These are phyloP conservation scores for Andinoacara biseriatus DNA, from an alignment of 2,113 vertebrate species.

Conservation along the genomic window DNA sequence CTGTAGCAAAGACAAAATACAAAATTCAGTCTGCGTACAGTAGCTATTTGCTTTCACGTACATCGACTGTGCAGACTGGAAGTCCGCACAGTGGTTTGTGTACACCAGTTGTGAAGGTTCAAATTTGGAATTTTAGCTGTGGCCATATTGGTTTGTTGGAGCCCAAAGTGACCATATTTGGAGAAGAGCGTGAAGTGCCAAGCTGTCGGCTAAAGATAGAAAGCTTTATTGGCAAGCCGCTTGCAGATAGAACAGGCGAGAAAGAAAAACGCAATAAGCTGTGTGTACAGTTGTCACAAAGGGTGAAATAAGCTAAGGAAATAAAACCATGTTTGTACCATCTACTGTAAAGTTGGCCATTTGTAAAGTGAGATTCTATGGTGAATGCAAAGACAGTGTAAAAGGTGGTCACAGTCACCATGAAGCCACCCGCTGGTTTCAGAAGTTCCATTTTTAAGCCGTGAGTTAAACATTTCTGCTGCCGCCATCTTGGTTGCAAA, in stretches of 20 bases:
- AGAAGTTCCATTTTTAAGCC: not conserved
- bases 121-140: not conserved
- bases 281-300: not conserved
- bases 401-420: not conserved
- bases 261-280: no score
- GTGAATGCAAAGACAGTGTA: not conserved
- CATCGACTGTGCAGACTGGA: not conserved
- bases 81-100: no score
- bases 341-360: not conserved
- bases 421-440: not conserved
- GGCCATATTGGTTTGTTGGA: not conserved
- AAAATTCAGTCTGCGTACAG: not conserved
- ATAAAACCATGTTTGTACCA: not conserved
- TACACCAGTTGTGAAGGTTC: not conserved
- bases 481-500: rapidly evolving
- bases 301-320: not conserved
- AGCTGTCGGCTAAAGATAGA: not conserved
- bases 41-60: not conserved
- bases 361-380: not conserved
- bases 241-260: no score
- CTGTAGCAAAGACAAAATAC: not conserved
- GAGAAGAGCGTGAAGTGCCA: not conserved
- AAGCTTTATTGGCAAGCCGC: no score
- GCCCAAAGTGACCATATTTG: no score
- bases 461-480: rapidly evolving